phyloP scores from a whole-genome alignment of 2,113 vertebrate species.

The Cyrtonyx montezumae region DNA sequence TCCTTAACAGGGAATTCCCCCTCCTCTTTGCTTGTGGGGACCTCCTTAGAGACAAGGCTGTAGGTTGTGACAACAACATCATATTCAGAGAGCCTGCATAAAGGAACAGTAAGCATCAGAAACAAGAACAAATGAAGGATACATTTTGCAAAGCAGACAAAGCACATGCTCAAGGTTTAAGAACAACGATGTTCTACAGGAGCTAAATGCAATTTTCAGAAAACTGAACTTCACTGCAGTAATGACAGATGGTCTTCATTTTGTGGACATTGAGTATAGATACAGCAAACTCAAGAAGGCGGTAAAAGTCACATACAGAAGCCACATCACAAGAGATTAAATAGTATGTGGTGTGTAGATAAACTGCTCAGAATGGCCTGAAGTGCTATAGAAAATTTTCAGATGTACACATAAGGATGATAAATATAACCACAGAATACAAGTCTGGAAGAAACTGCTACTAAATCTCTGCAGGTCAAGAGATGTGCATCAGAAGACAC shows the following conservation, averaged over 20 bases:
- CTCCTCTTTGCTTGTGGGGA: conserved; percentile 84
- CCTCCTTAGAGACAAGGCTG: conserved; percentile 89
- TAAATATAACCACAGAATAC: background rate
- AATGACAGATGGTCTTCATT: background rate
- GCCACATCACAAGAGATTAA: background rate
- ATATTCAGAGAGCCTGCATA: conserved; percentile 84
- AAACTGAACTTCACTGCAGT: background rate
- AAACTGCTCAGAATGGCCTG: background rate
- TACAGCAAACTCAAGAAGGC: background rate
- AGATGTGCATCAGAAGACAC: background rate
- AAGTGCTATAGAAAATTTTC: background rate
- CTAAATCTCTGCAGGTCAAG: background rate
- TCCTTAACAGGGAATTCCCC: conserved; percentile 73
- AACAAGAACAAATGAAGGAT: background rate
- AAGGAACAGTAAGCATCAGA: background rate
- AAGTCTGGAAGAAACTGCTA: background rate
- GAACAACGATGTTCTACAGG: background rate
- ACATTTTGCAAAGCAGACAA: background rate
- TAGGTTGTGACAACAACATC: conserved; percentile 96
- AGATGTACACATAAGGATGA: background rate
- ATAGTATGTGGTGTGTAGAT: background rate
- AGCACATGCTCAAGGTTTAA: background rate
- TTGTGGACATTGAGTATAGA: background rate
- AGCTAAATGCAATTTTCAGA: background rate
- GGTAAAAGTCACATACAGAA: background rate